Conservation (phyloP, 2,888 invertebrate genomes). For the Nomada fucata region DNA sequence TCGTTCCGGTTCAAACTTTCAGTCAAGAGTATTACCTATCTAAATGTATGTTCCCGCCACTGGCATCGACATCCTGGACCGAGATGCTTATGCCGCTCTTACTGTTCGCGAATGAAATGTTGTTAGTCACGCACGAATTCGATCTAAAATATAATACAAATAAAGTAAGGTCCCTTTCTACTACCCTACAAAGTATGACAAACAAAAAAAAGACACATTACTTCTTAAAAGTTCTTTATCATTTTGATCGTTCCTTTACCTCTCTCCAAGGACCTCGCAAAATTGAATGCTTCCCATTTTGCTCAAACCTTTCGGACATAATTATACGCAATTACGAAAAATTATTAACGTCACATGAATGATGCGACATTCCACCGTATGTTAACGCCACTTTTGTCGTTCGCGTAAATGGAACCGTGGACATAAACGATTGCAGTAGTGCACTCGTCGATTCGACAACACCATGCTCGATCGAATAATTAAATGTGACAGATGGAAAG, state of each 20-base stretch:
- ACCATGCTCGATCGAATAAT: not conserved
- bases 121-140: constrained; percentile 73
- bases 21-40: constrained; percentile 84
- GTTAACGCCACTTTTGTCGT: not conserved
- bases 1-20: constrained; percentile 15
- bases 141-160: constrained; percentile 67
- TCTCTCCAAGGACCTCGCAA: constrained; percentile 2
- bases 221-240: constrained; percentile 1
- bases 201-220: constrained; percentile 22
- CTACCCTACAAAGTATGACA: constrained; percentile 24
- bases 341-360: too few relatives aligned
- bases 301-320: constrained; percentile 17
- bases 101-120: constrained; percentile 76
- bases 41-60: constrained; percentile 87
- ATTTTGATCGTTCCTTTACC: not conserved
- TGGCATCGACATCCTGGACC: constrained; percentile 86
- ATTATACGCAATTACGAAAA: too few relatives aligned
- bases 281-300: not conserved
- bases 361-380: too few relatives aligned
- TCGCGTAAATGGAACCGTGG: too few relatives aligned
- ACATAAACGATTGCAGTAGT: not conserved
- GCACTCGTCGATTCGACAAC: not conserved
- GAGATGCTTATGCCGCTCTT: constrained; percentile 88
- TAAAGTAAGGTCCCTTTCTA: constrained; percentile 36
- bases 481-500: not conserved